These are phyloP conservation scores for Eilema sororculum DNA, from an alignment of 2,888 invertebrate genomes.

Conservation along the genomic window DNA sequence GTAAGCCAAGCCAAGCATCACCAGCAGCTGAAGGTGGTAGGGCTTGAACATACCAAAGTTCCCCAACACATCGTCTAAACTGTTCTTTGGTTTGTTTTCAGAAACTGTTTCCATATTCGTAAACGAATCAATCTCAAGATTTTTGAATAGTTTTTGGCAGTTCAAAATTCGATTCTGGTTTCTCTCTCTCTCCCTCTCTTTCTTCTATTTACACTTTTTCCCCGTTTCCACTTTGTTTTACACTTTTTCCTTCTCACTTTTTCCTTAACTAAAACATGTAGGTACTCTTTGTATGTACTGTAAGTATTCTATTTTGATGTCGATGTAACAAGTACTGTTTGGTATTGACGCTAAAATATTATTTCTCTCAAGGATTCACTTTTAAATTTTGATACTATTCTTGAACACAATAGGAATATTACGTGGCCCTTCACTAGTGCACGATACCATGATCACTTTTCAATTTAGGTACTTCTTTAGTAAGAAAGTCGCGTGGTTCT, in stretches of 20 bases:
- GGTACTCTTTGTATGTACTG: too few species aligned
- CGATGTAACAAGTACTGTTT: too few species aligned
- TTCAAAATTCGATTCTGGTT: not conserved
- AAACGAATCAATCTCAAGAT: not conserved
- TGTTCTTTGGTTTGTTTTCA: conserved; percentile 37
- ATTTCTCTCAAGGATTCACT: not conserved
- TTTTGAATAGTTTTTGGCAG: not conserved
- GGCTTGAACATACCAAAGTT: conserved; percentile 85
- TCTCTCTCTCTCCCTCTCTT: too few species aligned
- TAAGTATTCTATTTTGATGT: too few species aligned
- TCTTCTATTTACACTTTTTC: not conserved
- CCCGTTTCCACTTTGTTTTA: too few species aligned
- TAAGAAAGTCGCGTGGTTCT: too few species aligned
- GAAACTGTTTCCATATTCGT: conserved; percentile 25
- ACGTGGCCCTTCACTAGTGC: not conserved
- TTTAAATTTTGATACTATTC: not conserved
- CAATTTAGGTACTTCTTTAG: too few species aligned
- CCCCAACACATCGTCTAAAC: conserved; percentile 75
- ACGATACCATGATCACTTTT: not conserved
- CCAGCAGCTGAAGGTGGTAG: conserved; percentile 86
- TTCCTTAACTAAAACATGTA: not conserved
- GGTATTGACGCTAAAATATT: too few species aligned
- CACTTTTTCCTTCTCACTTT: not conserved
- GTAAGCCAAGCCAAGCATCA: conserved; percentile 86
- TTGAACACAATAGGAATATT: too few species aligned